Percentiles rank a stretch among this genome's conserved stretches.
phyloP scores from a whole-genome alignment of 2,113 vertebrate species.

The Copsychus sechellarum region DNA sequence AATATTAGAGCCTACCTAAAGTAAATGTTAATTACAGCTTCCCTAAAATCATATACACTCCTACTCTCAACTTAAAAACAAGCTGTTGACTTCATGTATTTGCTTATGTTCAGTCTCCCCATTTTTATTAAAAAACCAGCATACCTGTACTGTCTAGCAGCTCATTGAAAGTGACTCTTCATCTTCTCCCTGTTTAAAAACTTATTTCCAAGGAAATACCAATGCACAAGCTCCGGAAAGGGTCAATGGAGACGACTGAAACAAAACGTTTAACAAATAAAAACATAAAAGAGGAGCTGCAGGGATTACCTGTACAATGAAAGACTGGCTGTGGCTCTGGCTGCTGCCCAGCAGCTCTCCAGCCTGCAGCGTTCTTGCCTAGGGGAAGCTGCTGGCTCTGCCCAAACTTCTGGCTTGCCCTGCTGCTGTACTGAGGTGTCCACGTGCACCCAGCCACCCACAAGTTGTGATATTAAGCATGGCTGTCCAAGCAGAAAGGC shows the following conservation, averaged over 20 bases:
- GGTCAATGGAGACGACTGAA: neutral
- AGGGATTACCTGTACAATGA: neutral
- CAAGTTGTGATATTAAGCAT: neutral
- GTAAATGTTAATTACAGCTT: neutral
- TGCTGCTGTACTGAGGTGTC: neutral
- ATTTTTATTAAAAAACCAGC: neutral
- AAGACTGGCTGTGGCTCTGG: neutral
- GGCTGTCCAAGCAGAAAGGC: neutral
- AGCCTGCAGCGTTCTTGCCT: neutral
- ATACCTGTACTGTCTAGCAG: neutral
- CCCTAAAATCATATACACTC: neutral
- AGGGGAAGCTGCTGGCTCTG: neutral
- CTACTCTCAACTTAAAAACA: neutral
- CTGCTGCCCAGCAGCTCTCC: neutral
- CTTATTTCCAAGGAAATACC: neutral
- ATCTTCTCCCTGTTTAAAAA: neutral
- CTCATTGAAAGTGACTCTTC: neutral
- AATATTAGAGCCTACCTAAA: constrained; percentile 17
- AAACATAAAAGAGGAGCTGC: neutral
- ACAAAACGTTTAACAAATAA: neutral
- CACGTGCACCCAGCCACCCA: neutral
- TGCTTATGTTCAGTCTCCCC: neutral
- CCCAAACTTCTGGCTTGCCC: neutral
- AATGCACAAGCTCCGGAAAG: neutral
- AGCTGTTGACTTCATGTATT: neutral